Conservation (phyloP, 2,113 vertebrate species). For the Channa argus region DNA sequence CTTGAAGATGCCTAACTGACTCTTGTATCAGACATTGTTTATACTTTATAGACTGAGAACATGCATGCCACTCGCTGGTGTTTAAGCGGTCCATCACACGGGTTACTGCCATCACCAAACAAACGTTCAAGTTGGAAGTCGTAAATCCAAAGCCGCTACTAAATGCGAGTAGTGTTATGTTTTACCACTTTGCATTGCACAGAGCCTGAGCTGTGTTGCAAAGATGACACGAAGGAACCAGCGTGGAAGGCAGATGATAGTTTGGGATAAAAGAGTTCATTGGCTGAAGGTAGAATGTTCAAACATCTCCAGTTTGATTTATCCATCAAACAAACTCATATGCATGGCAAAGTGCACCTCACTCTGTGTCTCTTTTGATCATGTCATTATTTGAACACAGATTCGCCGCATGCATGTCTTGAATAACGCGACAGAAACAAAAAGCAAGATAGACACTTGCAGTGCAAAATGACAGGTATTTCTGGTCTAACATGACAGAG, state of each 20-base stretch:
- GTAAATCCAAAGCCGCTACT: slow-evolving; percentile 30
- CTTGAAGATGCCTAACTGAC: slow-evolving; percentile 71
- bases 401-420: slow-evolving; percentile 58
- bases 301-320: slow-evolving; percentile 73
- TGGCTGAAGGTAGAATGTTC: slow-evolving; percentile 72
- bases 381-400: slow-evolving; percentile 71
- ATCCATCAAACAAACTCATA: slow-evolving; percentile 73
- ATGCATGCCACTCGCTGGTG: slow-evolving; percentile 23
- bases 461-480: slow-evolving; percentile 71
- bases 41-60: slow-evolving; percentile 32
- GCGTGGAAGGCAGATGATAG: slow-evolving; percentile 70
- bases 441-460: slow-evolving; percentile 65
- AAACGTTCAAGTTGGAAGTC: slow-evolving; percentile 27
- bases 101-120: slow-evolving; percentile 1
- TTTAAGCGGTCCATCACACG: slow-evolving; percentile 31
- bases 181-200: slow-evolving; percentile 50
- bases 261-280: slow-evolving; percentile 76
- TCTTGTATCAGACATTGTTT: slow-evolving; percentile 57
- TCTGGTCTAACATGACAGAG: slow-evolving; percentile 67
- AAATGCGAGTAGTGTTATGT: slow-evolving; percentile 42
- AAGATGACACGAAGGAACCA: slow-evolving; percentile 59
- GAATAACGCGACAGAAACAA: slow-evolving; percentile 65
- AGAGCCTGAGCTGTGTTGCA: slow-evolving; percentile 57
- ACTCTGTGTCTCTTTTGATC: slow-evolving; percentile 72
- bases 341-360: slow-evolving; percentile 71